Evolutionary conservation across 1,140 invertebrate species (phyloP).

Genomic region (Heliconius nattereri): DNA sequence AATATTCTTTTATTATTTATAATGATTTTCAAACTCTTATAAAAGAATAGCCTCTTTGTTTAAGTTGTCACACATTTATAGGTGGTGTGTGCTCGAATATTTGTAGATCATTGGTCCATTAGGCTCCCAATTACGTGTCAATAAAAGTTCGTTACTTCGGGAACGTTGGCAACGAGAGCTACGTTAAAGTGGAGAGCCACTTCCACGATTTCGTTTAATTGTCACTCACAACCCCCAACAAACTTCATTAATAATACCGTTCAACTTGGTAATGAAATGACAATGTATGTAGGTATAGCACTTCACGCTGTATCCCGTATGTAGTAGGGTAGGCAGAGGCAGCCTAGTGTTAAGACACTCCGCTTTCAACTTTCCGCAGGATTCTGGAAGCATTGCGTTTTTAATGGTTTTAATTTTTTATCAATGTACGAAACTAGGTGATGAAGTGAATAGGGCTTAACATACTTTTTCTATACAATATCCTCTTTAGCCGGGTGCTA

Average conservation of each 20-base stretch:
- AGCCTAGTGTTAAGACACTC: too few relatives aligned
- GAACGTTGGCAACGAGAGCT: slow-evolving; percentile 29
- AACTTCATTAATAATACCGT: slow-evolving; percentile 34
- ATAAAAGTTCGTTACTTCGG: slow-evolving; percentile 36
- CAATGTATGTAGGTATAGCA: slow-evolving; percentile 15
- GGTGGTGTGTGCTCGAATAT: slow-evolving; percentile 5
- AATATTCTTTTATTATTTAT: background rate
- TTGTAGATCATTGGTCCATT: slow-evolving; percentile 11
- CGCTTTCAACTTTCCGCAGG: too few relatives aligned
- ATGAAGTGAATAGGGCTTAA: background rate
- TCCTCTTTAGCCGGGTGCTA: too few relatives aligned
- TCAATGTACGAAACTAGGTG: background rate
- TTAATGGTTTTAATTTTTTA: too few relatives aligned
- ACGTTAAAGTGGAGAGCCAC: slow-evolving; percentile 29
- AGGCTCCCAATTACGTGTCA: slow-evolving; percentile 29
- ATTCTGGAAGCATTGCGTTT: too few relatives aligned
- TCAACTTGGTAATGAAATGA: slow-evolving; percentile 23
- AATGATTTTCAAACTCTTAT: background rate
- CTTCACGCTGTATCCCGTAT: background rate
- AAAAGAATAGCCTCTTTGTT: slow-evolving; percentile 2
- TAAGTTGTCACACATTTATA: background rate
- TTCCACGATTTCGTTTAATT: slow-evolving; percentile 34
- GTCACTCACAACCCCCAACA: slow-evolving; percentile 34
- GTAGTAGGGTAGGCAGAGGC: too few relatives aligned
- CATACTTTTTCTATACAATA: too few relatives aligned